Evolutionary conservation across 2,888 invertebrate genomes (phyloP).

Genomic region (Rambutsinella grinnellia): DNA sequence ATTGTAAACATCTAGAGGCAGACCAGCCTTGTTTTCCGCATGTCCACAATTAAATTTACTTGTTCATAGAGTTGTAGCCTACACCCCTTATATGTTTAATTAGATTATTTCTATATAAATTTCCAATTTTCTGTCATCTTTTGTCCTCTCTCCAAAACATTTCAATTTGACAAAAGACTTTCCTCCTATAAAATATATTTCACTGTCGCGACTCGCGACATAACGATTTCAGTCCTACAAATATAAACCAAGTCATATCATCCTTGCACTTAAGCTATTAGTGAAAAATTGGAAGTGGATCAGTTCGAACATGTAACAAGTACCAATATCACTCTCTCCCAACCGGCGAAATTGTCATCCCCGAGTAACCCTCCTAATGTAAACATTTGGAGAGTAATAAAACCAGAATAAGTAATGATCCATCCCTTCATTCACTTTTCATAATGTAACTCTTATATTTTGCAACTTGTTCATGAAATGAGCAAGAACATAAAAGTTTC

Average conservation of each 20-base stretch:
- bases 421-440: slow-evolving; percentile 1
- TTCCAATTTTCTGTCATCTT: slow-evolving; percentile 34
- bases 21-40: neutral
- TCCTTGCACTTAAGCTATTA: slow-evolving; percentile 17
- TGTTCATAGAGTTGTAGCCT: neutral
- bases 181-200: too few relatives aligned
- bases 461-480: slow-evolving; percentile 16
- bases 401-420: slow-evolving; percentile 34
- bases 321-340: too few relatives aligned
- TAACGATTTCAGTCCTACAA: too few relatives aligned
- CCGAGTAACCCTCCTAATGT: too few relatives aligned
- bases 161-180: too few relatives aligned
- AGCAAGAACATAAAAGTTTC: slow-evolving; percentile 22
- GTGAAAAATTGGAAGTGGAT: slow-evolving; percentile 17
- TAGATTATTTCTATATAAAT: slow-evolving; percentile 35
- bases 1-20: too few relatives aligned
- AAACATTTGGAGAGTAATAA: slow-evolving; percentile 30
- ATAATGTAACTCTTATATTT: slow-evolving; percentile 13
- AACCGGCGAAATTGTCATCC: too few relatives aligned
- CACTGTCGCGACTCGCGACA: too few relatives aligned
- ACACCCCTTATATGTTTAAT: slow-evolving; percentile 4
- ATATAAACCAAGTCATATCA: too few relatives aligned
- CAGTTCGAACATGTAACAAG: too few relatives aligned
- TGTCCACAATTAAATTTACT: slow-evolving; percentile 21
- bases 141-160: too few relatives aligned